These are phyloP conservation scores for Panonychus citri DNA, from an alignment of 1,140 invertebrate species.

Conservation along the genomic window DNA sequence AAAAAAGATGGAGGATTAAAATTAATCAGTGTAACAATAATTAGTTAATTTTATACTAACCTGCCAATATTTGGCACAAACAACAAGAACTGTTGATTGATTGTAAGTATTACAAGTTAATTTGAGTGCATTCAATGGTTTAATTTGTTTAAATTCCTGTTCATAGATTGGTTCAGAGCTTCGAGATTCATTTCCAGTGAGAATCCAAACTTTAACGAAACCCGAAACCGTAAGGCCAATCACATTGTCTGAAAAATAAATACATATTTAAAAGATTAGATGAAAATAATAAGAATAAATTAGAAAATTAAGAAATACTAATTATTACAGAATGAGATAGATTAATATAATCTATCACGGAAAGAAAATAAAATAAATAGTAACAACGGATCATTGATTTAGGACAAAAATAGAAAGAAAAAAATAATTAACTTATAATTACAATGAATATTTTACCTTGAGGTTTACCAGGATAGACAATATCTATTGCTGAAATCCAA, in stretches of 20 bases:
- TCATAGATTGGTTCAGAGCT: constrained; percentile 58
- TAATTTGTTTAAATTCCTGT: constrained; percentile 91
- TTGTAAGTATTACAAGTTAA: constrained; percentile 85
- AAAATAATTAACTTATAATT: background rate
- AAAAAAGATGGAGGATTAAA: no score
- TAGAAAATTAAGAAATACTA: background rate
- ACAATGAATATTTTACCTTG: background rate
- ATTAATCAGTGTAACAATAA: no score
- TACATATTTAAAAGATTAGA: constrained; percentile 8
- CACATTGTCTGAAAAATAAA: constrained; percentile 53
- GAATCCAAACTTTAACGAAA: constrained; percentile 91
- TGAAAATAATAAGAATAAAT: constrained; percentile 1
- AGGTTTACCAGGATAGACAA: constrained; percentile 40
- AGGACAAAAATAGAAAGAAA: background rate
- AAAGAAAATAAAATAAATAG: no score
- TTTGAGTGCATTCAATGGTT: constrained; percentile 72
- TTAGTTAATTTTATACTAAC: constrained; percentile 32
- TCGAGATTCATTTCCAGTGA: constrained; percentile 63
- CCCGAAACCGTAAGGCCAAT: constrained; percentile 86
- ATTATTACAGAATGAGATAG: background rate
- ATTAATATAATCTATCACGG: no score
- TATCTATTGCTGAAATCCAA: constrained; percentile 90
- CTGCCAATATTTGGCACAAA: constrained; percentile 92
- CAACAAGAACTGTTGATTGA: constrained; percentile 82
- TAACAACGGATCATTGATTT: no score